Percentiles rank a stretch among this genome's conserved stretches.
phyloP scores from a whole-genome alignment of 1,140 invertebrate genomes.

The Latrodectus geometricus region DNA sequence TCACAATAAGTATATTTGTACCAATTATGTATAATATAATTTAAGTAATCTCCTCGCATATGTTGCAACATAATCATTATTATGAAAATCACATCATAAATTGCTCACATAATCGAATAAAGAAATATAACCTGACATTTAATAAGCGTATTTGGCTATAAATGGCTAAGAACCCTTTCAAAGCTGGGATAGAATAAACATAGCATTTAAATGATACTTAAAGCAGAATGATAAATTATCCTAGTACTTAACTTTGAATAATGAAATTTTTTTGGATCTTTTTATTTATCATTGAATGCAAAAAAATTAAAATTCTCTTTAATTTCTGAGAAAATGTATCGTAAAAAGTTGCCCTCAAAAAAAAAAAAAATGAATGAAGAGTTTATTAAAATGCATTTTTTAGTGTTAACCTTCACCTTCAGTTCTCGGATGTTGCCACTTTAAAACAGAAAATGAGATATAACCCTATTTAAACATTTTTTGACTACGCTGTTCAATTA shows the following conservation, averaged over 20 bases:
- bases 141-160: no score
- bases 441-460: constrained; percentile 23
- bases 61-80: no score
- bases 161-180: no score
- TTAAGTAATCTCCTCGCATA: no score
- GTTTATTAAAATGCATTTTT: constrained; percentile 47
- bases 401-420: constrained; percentile 39
- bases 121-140: no score
- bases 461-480: constrained; percentile 6
- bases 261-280: neutral
- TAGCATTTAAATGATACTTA: neutral
- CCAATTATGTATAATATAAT: no score
- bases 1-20: no score
- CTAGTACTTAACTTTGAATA: constrained; percentile 16
- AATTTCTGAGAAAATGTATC: constrained; percentile 16
- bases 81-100: no score
- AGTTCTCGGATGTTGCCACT: constrained; percentile 39
- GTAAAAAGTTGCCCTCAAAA: neutral
- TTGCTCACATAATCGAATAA: no score
- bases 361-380: constrained; percentile 1
- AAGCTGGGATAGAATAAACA: no score
- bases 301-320: constrained; percentile 6
- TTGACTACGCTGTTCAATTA: neutral
- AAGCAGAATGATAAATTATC: neutral
- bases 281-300: constrained; percentile 42